Evolutionary conservation across 2,888 invertebrate species (phyloP), one percentile per base, ranked within the genome.

Genomic region (Leptinotarsa haldemani): DNA sequence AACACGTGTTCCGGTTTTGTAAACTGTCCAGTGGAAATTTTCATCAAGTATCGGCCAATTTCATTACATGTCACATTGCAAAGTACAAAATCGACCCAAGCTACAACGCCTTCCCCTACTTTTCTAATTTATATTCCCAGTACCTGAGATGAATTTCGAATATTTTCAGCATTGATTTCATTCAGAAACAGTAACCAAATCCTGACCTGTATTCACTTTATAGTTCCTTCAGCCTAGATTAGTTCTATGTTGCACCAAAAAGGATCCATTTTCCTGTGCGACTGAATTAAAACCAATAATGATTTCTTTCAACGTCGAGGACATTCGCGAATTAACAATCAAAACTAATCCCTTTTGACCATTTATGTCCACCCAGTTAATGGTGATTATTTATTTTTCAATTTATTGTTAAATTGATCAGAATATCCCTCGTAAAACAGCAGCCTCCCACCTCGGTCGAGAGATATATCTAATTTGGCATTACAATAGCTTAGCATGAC

Each of bases 401-500:
- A 30, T 61, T 30, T 30, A 15, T 30, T 5, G 61, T 61, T 40
- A 61, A 61, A 61, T 61, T 61, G 61, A 61, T 61, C 61, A 61
- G 61, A 61, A 61, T 61, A 61, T 61, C 30, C 61, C 56, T 68
- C 68, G 53, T 74, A 68, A 68, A 56, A 68, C 63, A 70, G 65
- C 70, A 52, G 48, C 25, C 40, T 70, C 64, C 61, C 65, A 64
- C 70, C 53, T 65, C 20, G 25, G 53, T 9, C 12, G 46, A n/a
- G 65, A 53, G 65, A 52, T 64, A 65, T 40, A 78, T 76, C 74
- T 73, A 76, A 77, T 78, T 79, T 75, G 75, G 77, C 76, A 78
- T 79, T 75, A 78, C 77, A 78, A 78, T 78, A 75, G 78, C 74
- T 68, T 64, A 69, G 58, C 74, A 65, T 74, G 78, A 79, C 79